Evolutionary conservation across 1,140 invertebrate genomes (phyloP), one percentile per base, ranked within the genome.

Genomic region (Zaprionus capensis): DNA sequence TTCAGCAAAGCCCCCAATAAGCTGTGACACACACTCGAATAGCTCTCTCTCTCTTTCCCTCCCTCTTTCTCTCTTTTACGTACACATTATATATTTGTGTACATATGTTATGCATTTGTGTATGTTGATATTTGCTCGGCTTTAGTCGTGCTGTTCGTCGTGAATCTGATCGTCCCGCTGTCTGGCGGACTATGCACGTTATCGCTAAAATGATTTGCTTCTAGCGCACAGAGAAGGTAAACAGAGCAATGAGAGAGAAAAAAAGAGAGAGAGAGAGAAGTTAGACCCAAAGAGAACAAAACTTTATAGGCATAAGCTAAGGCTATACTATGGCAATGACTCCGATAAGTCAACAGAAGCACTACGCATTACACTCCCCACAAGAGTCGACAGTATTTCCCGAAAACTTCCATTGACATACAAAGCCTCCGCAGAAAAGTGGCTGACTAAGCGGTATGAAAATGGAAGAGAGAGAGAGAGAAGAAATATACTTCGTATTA

Each of bases 211-310:
- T 46, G 20, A 68, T 74, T 74, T 78, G 61, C 63, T 67, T 61
- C 62, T 38, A 36, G 28, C 62, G 24, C 28, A 58, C 15, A 76
- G 71, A 72, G 53, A 70, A 78, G 76, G 66, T 70, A 78, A 75
- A 75, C 72, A 78, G 41, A 62, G 55, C 11, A 20, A 11, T 20
- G 44, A 20, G 44, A 12, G 31, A 53, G 14, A 2, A 17, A n/a
- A 31, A 31, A 17, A 11, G 46, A 57, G 17, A 22, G 7, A 49
- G n/a, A 20, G 7, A 4, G 5, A 49, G 44, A 49, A 20, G n/a
- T 6, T 22, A 49, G 1, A 2, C 15, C 38, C 5, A 7, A 17
- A 7, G 41, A 24, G 20, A 22, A 22, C 3, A 49, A 11, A 49
- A 49, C 17, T 4, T 22, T 49, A 49, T 49, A 38, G 14, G 11